These are phyloP conservation scores for Gymnobelideus leadbeateri DNA, from an alignment of 2,113 vertebrate genomes.

Conservation along the genomic window DNA sequence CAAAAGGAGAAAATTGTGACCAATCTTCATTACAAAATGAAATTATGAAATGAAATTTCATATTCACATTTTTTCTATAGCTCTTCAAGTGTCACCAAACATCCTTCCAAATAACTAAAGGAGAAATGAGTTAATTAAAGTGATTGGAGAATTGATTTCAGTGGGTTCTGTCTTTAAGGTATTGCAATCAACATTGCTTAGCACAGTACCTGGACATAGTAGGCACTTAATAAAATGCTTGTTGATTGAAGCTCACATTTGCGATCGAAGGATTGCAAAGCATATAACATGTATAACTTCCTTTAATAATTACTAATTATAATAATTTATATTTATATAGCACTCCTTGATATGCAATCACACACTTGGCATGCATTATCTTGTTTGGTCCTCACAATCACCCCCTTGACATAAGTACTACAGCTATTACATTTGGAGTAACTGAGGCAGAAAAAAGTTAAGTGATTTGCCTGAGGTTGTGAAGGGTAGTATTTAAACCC, in stretches of 20 bases:
- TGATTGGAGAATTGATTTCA: not conserved
- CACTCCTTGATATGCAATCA: not conserved
- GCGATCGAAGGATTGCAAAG: not conserved
- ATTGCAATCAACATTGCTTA: not conserved
- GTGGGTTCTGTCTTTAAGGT: not conserved
- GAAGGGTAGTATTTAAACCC: not conserved
- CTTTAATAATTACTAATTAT: not conserved
- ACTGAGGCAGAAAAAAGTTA: not conserved
- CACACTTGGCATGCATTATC: not conserved
- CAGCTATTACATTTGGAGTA: not conserved
- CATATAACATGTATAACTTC: not conserved
- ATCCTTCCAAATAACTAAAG: not conserved
- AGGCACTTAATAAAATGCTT: not conserved
- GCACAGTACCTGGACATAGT: not conserved
- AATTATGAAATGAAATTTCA: not conserved
- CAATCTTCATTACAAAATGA: not conserved
- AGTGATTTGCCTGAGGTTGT: not conserved
- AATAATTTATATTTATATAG: not conserved
- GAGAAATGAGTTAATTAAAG: not conserved
- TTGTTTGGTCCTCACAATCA: not conserved
- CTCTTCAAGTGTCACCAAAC: not conserved
- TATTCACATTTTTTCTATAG: not conserved
- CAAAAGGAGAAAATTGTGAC: not conserved
- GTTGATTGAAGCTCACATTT: not conserved
- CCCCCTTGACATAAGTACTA: not conserved